Percentiles rank a stretch among this genome's conserved stretches.
Conservation (phyloP, 2,888 invertebrate species). For the Gymnocheta viridis region DNA sequence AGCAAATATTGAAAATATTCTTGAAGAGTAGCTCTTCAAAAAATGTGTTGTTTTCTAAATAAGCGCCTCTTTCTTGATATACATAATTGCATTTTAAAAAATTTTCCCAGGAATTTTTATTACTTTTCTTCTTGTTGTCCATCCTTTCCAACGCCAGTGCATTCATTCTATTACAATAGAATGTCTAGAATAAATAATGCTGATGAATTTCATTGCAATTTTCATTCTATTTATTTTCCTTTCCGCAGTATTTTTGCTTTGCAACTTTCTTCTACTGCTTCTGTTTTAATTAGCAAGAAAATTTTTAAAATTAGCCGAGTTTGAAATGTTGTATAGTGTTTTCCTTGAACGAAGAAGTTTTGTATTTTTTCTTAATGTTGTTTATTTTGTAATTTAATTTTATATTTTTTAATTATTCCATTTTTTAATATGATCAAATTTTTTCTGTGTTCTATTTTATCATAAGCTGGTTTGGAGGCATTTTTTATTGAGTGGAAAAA, state of each 20-base stretch:
- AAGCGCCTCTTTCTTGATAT: not conserved
- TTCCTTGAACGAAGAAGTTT: not conserved
- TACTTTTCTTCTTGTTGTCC: not conserved
- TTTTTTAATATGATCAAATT: not conserved
- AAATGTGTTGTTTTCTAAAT: too few species aligned
- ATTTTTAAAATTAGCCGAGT: not conserved
- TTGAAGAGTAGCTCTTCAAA: too few species aligned
- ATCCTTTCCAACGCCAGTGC: not conserved
- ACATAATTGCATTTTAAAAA: too few species aligned
- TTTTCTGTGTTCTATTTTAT: not conserved
- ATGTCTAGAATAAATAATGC: constrained; percentile 7
- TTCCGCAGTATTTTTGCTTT: not conserved
- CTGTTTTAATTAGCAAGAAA: constrained; percentile 13
- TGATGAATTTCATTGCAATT: not conserved
- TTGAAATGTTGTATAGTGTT: not conserved
- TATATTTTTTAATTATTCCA: not conserved
- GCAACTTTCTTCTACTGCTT: not conserved
- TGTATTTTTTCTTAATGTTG: not conserved
- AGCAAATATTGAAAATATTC: too few species aligned
- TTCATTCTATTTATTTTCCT: not conserved
- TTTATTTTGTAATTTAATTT: not conserved
- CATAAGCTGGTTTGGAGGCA: not conserved
- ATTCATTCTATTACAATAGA: not conserved
- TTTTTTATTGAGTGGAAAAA: not conserved
- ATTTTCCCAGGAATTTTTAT: not conserved